A percentile compares a stretch with the other conserved stretches of the same genome.
phyloP scores from a whole-genome alignment of 2,113 vertebrate genomes.

The Pristiophorus japonicus region DNA sequence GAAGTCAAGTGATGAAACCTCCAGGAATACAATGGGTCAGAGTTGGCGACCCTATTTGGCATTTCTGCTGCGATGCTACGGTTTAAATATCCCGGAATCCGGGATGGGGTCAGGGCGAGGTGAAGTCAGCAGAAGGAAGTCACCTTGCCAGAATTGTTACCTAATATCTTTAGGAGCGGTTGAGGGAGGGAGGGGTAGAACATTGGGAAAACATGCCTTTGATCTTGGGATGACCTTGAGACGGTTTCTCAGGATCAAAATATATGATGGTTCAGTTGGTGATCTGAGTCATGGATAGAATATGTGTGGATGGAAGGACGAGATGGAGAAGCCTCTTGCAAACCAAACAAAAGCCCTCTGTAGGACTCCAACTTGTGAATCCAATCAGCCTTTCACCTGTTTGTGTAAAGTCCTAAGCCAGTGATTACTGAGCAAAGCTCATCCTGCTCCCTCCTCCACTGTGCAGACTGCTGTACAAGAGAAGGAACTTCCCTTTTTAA shows the following conservation, averaged over 20 bases:
- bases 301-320: neutral
- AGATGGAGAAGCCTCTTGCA: neutral
- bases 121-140: neutral
- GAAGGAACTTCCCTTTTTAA: neutral
- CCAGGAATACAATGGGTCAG: neutral
- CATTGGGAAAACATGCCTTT: neutral
- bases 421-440: conserved; percentile 5
- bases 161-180: neutral
- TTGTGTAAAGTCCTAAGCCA: conserved; percentile 8
- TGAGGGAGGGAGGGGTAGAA: neutral
- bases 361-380: neutral
- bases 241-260: neutral
- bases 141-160: neutral
- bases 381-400: neutral
- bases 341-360: neutral
- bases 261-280: neutral
- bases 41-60: neutral
- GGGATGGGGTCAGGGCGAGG: neutral
- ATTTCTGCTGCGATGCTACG: neutral
- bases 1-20: neutral
- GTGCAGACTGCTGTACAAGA: neutral
- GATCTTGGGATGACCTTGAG: neutral
- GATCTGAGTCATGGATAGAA: neutral
- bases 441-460: neutral
- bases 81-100: neutral